phyloP scores from a whole-genome alignment of 2,888 invertebrate genomes.

The Hipparchia sbordonii region DNA sequence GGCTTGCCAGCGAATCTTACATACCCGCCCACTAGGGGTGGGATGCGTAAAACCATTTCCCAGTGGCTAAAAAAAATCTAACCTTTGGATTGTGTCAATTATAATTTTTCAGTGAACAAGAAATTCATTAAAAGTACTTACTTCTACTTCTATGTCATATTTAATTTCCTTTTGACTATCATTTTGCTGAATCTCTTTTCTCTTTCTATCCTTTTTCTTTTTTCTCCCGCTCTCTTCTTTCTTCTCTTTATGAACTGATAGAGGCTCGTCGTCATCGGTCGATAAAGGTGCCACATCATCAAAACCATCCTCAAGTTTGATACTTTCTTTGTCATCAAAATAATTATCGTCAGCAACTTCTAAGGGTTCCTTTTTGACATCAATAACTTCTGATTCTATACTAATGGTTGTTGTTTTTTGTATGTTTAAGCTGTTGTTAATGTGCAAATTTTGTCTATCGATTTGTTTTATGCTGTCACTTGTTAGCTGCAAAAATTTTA shows the following conservation, averaged over 20 bases:
- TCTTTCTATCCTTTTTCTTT: slow-evolving; percentile 47
- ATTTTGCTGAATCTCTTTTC: slow-evolving; percentile 30
- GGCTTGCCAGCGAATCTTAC: too few relatives aligned
- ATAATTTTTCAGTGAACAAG: not conserved
- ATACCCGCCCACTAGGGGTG: too few relatives aligned
- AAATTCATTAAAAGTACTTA: slow-evolving; percentile 14
- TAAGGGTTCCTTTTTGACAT: slow-evolving; percentile 50
- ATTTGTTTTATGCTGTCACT: slow-evolving; percentile 49
- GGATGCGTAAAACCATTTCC: too few relatives aligned
- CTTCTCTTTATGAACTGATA: slow-evolving; percentile 59
- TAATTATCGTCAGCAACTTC: slow-evolving; percentile 35
- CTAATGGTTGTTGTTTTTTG: slow-evolving; percentile 26
- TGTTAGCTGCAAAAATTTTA: slow-evolving; percentile 49
- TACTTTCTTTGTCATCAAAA: slow-evolving; percentile 42
- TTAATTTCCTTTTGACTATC: slow-evolving; percentile 37
- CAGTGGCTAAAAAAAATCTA: too few relatives aligned
- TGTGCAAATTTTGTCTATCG: slow-evolving; percentile 44
- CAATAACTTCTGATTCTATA: slow-evolving; percentile 23
- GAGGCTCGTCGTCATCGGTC: slow-evolving; percentile 66
- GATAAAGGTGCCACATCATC: slow-evolving; percentile 46
- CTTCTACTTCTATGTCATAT: slow-evolving; percentile 24
- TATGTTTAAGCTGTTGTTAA: slow-evolving; percentile 15
- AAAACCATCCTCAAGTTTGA: slow-evolving; percentile 57
- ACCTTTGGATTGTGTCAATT: not conserved
- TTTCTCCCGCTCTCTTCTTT: slow-evolving; percentile 47